Conservation (phyloP, 2,797 vertebrate species). For the Okamejei kenojei region DNA sequence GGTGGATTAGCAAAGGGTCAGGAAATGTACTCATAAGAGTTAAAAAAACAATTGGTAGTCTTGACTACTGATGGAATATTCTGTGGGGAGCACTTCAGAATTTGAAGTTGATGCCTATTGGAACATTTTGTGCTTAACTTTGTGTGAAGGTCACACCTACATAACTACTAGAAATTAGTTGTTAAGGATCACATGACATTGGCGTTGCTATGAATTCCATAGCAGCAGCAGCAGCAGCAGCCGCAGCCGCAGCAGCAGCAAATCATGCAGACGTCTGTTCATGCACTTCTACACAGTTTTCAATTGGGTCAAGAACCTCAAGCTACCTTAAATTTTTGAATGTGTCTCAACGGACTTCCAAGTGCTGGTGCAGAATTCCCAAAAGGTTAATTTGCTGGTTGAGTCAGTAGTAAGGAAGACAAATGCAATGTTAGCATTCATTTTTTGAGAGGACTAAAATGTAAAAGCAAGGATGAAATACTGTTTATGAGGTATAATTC, state of each 20-base stretch:
- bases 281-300: not conserved
- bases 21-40: not conserved
- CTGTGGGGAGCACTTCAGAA: not conserved
- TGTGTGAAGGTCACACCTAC: not conserved
- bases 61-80: not conserved
- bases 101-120: not conserved
- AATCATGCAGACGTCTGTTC: not conserved
- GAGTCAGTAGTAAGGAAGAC: too few relatives aligned
- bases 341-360: not conserved
- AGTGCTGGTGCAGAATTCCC: too few relatives aligned
- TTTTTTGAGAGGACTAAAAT: too few relatives aligned
- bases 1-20: not conserved
- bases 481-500: too few relatives aligned
- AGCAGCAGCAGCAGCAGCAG: not conserved
- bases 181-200: not conserved
- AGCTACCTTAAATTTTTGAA: not conserved
- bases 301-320: not conserved
- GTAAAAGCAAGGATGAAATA: too few relatives aligned
- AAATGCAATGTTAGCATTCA: too few relatives aligned
- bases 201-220: not conserved
- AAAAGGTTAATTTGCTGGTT: too few relatives aligned
- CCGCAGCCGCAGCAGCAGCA: not conserved
- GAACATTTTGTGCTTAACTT: constrained; percentile 1
- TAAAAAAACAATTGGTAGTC: not conserved
- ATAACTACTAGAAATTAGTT: not conserved